These are phyloP conservation scores for Hanleya hanleyi DNA, from an alignment of 2,888 invertebrate species.

Conservation along the genomic window DNA sequence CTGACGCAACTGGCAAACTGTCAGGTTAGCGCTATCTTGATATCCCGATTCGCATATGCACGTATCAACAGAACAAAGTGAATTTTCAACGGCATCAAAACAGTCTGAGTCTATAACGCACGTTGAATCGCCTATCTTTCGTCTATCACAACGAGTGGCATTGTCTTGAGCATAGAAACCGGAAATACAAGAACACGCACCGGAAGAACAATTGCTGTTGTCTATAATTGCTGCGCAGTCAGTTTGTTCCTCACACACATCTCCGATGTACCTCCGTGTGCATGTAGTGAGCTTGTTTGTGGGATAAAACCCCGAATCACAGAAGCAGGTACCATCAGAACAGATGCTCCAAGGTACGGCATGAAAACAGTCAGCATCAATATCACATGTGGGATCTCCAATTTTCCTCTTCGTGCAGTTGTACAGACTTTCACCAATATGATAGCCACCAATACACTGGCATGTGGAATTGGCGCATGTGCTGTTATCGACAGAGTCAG, in stretches of 20 bases:
- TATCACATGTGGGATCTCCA: slow-evolving; percentile 13
- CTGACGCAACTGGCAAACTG: slow-evolving; percentile 26
- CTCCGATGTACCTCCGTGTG: neutral
- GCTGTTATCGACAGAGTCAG: slow-evolving; percentile 42
- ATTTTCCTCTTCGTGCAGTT: slow-evolving; percentile 7
- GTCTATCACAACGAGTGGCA: slow-evolving; percentile 9
- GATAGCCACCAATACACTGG: neutral
- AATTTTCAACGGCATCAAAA: slow-evolving; percentile 32
- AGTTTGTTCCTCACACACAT: neutral
- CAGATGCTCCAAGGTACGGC: slow-evolving; percentile 23
- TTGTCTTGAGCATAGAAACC: slow-evolving; percentile 16
- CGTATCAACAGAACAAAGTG: slow-evolving; percentile 24
- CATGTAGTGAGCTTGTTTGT: neutral
- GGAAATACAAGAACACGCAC: slow-evolving; percentile 10
- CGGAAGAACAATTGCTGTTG: slow-evolving; percentile 21
- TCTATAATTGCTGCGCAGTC: slow-evolving; percentile 17
- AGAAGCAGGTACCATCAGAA: slow-evolving; percentile 7
- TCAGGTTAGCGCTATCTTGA: slow-evolving; percentile 22
- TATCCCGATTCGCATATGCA: slow-evolving; percentile 37
- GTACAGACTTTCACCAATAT: neutral
- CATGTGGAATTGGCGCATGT: slow-evolving; percentile 27
- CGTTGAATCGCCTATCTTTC: slow-evolving; percentile 18
- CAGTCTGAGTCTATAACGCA: slow-evolving; percentile 35
- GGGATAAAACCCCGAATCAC: slow-evolving; percentile 10
- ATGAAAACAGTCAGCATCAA: slow-evolving; percentile 17